phyloP scores from a whole-genome alignment of 2,888 invertebrate species.

The Altica lythri region DNA sequence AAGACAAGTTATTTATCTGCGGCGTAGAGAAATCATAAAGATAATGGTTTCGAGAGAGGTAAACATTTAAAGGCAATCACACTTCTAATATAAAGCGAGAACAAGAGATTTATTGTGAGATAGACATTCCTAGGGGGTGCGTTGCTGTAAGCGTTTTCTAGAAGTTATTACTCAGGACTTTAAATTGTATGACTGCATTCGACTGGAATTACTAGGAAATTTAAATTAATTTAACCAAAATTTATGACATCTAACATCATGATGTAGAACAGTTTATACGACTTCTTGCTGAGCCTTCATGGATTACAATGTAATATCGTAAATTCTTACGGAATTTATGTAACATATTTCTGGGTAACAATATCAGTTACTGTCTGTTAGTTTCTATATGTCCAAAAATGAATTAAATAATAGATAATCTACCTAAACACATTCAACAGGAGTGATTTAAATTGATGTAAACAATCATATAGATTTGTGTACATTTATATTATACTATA shows the following conservation, averaged over 20 bases:
- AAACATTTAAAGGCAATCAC: conserved; percentile 48
- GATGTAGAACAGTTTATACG: too few species aligned
- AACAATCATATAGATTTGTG: too few species aligned
- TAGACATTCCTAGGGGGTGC: conserved; percentile 16
- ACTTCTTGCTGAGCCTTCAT: too few species aligned
- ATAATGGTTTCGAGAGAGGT: conserved; percentile 49
- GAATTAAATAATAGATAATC: too few species aligned
- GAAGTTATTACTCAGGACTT: conserved; percentile 11
- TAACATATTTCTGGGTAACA: too few species aligned
- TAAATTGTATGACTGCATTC: conserved; percentile 13
- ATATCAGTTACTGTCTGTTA: too few species aligned
- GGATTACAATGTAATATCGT: too few species aligned
- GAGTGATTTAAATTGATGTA: too few species aligned
- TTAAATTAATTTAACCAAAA: conserved; percentile 1
- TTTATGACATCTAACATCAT: not conserved
- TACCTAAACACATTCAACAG: too few species aligned
- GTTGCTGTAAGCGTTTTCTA: conserved; percentile 2
- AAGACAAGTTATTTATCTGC: conserved; percentile 50
- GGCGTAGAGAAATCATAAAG: conserved; percentile 49
- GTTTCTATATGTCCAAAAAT: too few species aligned
- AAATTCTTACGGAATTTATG: too few species aligned
- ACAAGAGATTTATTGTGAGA: conserved; percentile 27
- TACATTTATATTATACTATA: too few species aligned
- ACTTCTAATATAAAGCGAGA: conserved; percentile 42
- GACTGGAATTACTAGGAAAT: conserved; percentile 3